Evolutionary conservation across 2,797 vertebrate species (phyloP).

Genomic region (Etheostoma nigrum): DNA sequence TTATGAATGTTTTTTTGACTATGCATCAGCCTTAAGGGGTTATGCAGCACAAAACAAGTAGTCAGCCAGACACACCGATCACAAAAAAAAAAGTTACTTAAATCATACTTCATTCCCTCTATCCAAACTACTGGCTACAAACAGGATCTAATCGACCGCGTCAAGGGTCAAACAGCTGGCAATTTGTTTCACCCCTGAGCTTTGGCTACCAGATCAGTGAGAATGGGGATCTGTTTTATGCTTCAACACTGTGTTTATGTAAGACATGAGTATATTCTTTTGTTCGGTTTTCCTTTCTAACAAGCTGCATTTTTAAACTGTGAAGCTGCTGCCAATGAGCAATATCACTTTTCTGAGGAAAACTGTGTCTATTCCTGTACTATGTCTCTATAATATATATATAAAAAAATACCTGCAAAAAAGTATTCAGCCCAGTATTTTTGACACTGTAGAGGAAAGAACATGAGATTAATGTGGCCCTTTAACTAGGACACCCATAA

Average conservation of each 20-base stretch:
- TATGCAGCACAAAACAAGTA: conserved; percentile 1
- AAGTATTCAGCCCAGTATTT: background rate
- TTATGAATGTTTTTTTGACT: background rate
- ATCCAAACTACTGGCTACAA: conserved; percentile 16
- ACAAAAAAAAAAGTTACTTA: background rate
- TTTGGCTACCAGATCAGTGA: conserved; percentile 25
- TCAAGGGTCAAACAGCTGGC: conserved; percentile 26
- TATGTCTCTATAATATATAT: background rate
- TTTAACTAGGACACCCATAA: background rate
- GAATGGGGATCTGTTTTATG: conserved; percentile 25
- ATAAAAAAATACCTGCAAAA: background rate
- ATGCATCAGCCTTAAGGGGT: background rate
- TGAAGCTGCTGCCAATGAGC: background rate
- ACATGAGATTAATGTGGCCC: background rate
- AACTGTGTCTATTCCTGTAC: background rate
- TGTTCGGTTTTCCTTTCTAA: conserved; percentile 2
- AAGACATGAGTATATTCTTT: conserved; percentile 6
- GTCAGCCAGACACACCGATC: conserved; percentile 8
- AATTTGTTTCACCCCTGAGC: conserved; percentile 25
- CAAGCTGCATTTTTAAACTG: conserved; percentile 8
- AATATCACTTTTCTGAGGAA: background rate
- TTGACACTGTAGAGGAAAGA: background rate
- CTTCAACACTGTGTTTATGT: conserved; percentile 23
- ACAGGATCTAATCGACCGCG: conserved; percentile 10
- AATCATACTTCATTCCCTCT: conserved; percentile 4